Percentiles rank a stretch among this genome's conserved stretches.
Conservation (phyloP, 2,113 vertebrate genomes). For the Tetrao urogallus region DNA sequence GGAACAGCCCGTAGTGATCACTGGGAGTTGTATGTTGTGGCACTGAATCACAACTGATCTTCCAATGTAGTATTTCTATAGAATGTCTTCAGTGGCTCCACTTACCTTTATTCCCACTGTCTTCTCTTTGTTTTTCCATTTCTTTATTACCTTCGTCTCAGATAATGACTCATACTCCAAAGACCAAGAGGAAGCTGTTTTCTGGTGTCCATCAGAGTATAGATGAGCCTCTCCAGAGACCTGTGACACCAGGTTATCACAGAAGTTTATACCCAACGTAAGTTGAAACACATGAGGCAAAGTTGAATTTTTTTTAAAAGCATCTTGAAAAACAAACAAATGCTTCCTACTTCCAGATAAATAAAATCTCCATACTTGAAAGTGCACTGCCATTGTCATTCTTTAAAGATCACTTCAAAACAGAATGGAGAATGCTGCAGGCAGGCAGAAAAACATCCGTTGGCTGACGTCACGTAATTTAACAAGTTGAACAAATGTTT, state of each 20-base stretch:
- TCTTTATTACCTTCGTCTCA: conserved; percentile 53
- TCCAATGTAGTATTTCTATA: background rate
- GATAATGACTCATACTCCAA: conserved; percentile 95
- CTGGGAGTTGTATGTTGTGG: background rate
- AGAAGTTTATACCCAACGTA: conserved; percentile 75
- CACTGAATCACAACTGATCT: background rate
- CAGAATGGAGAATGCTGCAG: background rate
- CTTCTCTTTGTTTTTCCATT: background rate
- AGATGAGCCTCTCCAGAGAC: conserved; percentile 90
- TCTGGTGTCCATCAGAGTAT: conserved; percentile 66
- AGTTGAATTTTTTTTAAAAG: background rate
- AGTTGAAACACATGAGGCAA: conserved; percentile 64
- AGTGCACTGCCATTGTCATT: background rate
- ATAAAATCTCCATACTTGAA: conserved; percentile 29
- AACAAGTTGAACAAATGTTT: background rate
- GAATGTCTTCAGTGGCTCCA: background rate
- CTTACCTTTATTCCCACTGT: background rate
- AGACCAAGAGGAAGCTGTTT: conserved; percentile 80
- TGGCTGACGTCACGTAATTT: background rate
- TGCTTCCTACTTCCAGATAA: background rate
- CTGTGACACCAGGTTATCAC: conserved; percentile 88
- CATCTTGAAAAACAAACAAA: background rate
- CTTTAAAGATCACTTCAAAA: background rate
- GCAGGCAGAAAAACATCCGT: background rate
- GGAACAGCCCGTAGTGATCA: background rate